Conservation (phyloP, 2,888 invertebrate genomes). For the Zaprionus bogoriensis region DNA sequence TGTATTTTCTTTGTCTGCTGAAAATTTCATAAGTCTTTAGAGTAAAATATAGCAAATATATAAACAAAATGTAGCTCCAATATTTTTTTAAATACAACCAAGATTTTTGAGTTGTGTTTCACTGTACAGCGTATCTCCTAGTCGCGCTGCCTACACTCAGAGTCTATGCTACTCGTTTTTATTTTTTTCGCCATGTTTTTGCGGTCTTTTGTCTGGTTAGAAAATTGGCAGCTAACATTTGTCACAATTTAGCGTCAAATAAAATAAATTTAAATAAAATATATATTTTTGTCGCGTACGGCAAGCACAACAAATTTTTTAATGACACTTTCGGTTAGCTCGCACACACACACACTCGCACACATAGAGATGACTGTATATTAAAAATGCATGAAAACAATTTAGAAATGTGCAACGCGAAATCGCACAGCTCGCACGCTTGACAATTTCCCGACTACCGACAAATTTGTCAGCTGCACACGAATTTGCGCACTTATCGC, state of each 20-base stretch:
- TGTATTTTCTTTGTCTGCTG: background rate
- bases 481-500: constrained; percentile 48
- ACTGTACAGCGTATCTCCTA: background rate
- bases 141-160: background rate
- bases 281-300: constrained; percentile 41
- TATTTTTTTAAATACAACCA: too few species aligned
- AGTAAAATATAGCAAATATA: background rate
- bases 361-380: constrained; percentile 1
- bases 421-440: constrained; percentile 32
- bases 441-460: constrained; percentile 13
- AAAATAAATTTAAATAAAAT: constrained; percentile 65
- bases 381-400: constrained; percentile 67
- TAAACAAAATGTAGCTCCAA: background rate
- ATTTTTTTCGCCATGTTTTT: constrained; percentile 44
- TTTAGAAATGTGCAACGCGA: constrained; percentile 52
- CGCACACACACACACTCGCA: background rate
- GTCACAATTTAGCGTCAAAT: constrained; percentile 69
- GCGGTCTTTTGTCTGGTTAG: constrained; percentile 65
- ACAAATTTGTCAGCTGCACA: constrained; percentile 51
- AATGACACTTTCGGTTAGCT: constrained; percentile 67
- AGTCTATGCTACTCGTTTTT: background rate
- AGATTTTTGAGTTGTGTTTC: too few species aligned
- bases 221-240: constrained; percentile 73
- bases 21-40: background rate
- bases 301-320: constrained; percentile 51